A percentile compares a stretch with the other conserved stretches of the same genome.
phyloP scores from a whole-genome alignment of 2,888 invertebrate genomes.

The Tillus elongatus region DNA sequence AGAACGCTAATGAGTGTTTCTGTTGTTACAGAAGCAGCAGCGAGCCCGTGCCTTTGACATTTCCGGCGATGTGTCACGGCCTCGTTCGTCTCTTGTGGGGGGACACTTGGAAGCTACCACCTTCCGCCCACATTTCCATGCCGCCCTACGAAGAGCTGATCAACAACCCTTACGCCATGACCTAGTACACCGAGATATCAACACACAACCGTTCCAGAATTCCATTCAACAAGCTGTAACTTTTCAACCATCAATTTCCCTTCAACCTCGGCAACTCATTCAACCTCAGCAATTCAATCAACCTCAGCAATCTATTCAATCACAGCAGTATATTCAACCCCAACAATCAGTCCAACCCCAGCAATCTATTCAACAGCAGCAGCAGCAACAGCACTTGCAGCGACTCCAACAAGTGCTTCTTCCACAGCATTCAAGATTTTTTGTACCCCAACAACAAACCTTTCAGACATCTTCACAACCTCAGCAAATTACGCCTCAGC shows the following conservation, averaged over 20 bases:
- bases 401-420: slow-evolving; percentile 19
- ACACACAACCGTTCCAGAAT: slow-evolving; percentile 16
- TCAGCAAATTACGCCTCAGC: slow-evolving; percentile 8
- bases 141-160: slow-evolving; percentile 20
- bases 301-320: slow-evolving; percentile 12
- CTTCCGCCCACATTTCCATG: slow-evolving; percentile 35
- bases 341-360: slow-evolving; percentile 16
- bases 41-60: slow-evolving; percentile 32
- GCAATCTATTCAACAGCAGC: slow-evolving; percentile 11
- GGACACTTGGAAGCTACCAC: slow-evolving; percentile 41
- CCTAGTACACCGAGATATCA: slow-evolving; percentile 24
- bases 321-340: slow-evolving; percentile 12
- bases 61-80: slow-evolving; percentile 27
- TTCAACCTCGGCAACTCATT: slow-evolving; percentile 11
- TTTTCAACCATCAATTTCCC: slow-evolving; percentile 12
- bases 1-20: too few species aligned
- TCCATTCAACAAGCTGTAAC: neutral
- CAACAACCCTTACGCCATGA: slow-evolving; percentile 22
- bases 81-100: slow-evolving; percentile 33
- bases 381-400: slow-evolving; percentile 18
- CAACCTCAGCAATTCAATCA: slow-evolving; percentile 11
- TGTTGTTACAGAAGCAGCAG: slow-evolving; percentile 41
- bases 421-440: too few species aligned
- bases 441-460: slow-evolving; percentile 10
- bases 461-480: too few species aligned